Base-by-base conservation (phyloP, 2,888 invertebrate genomes). In the Polia nebulosa region DNA sequence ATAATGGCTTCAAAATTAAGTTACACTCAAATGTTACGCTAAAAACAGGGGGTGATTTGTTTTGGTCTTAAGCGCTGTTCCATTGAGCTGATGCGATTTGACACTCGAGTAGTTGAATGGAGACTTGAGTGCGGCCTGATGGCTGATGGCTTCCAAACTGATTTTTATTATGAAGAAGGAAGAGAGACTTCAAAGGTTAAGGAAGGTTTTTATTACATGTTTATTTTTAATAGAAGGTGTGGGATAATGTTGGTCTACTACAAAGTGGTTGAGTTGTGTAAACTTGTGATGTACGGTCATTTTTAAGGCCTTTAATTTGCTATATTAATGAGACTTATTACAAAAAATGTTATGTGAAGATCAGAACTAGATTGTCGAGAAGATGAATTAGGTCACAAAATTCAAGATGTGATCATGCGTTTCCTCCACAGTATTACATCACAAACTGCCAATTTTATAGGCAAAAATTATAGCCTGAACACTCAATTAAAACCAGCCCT, bases 1-100 rank as follows among this genome's bases (percentile, higher is more conserved):
- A 86, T 92, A 93, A 94, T 94, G 93, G 92, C 74, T 80, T 83
- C 79, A 82, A 92, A 93, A 94, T 94, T 92, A 92, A 93, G 89
- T 94, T 93, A 92, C 87, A 90, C 88, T 89, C 87, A 89, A 91
- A 89, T 88, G 86, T 86, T 79, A 71, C 58, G 75, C 77, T 80
- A 81, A 83, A 82, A 83, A 81, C 80, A 83, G 83, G 79, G 80
- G 66, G 77, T 74, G 76, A 78, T 81, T 83, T 81, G 80, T 80
- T 80, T 78, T 79, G 67, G 66, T 61, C 59, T 58, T 70, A 76
- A 81, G 64, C 78, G 80, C 63, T 79, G 81, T 84, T 87, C 81
- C 82, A 85, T 79, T 78, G 82, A 85, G 64, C 66, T 72, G 73
- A 77, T 63, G 45, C 60, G 80, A 81, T 81, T 80, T 81, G 79